Evolutionary conservation across 2,888 invertebrate species (phyloP).

Genomic region (Meiosimyza platycephala): DNA sequence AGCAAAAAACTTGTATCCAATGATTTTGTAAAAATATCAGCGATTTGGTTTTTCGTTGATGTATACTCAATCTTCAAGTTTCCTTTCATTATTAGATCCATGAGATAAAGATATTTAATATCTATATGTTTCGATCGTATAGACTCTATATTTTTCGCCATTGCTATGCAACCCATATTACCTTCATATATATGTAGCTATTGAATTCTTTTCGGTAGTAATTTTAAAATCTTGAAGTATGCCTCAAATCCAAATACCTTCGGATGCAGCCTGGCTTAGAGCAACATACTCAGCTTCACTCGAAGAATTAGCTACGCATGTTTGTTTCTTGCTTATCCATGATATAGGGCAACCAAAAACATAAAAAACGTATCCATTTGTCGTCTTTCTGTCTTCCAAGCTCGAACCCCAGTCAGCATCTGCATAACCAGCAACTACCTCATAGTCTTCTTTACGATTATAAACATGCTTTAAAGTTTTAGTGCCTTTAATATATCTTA

Average conservation of each 20-base stretch:
- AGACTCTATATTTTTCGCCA: too few relatives aligned
- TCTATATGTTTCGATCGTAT: conserved; percentile 25
- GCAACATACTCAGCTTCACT: conserved; percentile 41
- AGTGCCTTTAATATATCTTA: too few relatives aligned
- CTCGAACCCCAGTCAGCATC: conserved; percentile 33
- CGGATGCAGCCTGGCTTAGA: conserved; percentile 22
- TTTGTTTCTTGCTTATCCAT: conserved; percentile 38
- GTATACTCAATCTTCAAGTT: not conserved
- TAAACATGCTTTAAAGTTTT: too few relatives aligned
- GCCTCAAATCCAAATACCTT: not conserved
- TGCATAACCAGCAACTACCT: conserved; percentile 20
- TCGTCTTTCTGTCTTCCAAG: conserved; percentile 33
- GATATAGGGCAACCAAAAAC: conserved; percentile 35
- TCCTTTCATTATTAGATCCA: conserved; percentile 5
- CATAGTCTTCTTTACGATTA: too few relatives aligned
- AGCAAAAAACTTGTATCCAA: not conserved
- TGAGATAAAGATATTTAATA: not conserved
- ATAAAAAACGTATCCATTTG: conserved; percentile 35
- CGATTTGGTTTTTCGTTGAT: too few relatives aligned
- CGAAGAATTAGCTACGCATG: conserved; percentile 37
- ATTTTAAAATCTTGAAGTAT: conserved; percentile 21
- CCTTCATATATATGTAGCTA: conserved; percentile 19
- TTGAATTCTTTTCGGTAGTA: not conserved
- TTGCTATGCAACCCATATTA: conserved; percentile 14
- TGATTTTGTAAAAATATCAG: too few relatives aligned